phyloP scores from a whole-genome alignment of 2,888 invertebrate species.

The Nebria salina region DNA sequence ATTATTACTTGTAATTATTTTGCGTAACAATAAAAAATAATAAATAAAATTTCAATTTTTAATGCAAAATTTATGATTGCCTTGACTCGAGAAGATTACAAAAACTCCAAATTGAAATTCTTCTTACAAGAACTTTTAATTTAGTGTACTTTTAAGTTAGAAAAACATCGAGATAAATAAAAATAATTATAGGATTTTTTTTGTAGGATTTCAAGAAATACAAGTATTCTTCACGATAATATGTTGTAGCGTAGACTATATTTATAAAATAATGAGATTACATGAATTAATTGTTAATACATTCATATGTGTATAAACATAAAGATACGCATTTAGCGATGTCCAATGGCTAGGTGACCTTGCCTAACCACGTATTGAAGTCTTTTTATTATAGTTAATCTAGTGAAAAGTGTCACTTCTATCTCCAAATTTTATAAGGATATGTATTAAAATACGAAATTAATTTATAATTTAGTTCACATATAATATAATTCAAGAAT shows the following conservation, averaged over 20 bases:
- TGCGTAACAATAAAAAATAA: background rate
- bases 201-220: background rate
- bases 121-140: background rate
- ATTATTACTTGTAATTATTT: conserved; percentile 1
- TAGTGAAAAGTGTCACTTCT: background rate
- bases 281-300: conserved; percentile 9
- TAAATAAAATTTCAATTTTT: background rate
- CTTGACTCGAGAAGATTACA: background rate
- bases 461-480: too few species aligned
- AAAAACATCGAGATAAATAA: background rate
- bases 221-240: background rate
- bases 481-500: too few species aligned
- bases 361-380: conserved; percentile 16
- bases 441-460: too few species aligned
- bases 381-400: background rate
- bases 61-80: background rate
- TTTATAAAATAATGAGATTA: conserved; percentile 6
- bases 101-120: background rate
- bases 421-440: too few species aligned
- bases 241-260: background rate
- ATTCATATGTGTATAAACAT: background rate
- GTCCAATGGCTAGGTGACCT: conserved; percentile 5
- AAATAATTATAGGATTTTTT: background rate
- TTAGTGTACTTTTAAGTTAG: background rate
- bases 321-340: conserved; percentile 11